Conservation (phyloP, 2,888 invertebrate species). For the Archips xylosteana region DNA sequence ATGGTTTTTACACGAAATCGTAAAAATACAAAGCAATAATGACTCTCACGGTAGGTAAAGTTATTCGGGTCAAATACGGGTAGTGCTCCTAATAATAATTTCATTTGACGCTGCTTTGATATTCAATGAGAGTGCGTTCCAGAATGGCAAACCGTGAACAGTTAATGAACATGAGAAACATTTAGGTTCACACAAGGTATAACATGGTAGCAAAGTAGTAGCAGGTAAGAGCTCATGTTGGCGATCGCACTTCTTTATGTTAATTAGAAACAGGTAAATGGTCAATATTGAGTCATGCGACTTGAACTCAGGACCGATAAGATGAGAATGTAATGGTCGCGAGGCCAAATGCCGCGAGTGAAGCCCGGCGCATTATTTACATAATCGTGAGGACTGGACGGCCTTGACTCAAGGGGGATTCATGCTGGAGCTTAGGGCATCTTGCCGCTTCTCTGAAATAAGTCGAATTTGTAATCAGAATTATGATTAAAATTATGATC, state of each 20-base stretch:
- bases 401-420: slow-evolving; percentile 60
- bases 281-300: slow-evolving; percentile 46
- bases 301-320: slow-evolving; percentile 47
- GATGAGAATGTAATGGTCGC: slow-evolving; percentile 53
- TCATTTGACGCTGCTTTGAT: slow-evolving; percentile 13
- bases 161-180: slow-evolving; percentile 26
- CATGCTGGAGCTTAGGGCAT: not conserved
- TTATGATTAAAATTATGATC: not conserved
- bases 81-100: slow-evolving; percentile 34
- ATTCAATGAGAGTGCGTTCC: slow-evolving; percentile 35
- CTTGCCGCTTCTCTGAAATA: not conserved
- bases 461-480: not conserved
- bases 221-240: slow-evolving; percentile 1
- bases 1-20: not conserved
- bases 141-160: slow-evolving; percentile 17
- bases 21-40: slow-evolving; percentile 12
- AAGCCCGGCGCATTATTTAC: slow-evolving; percentile 70
- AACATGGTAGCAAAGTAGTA: not conserved
- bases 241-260: slow-evolving; percentile 26
- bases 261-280: slow-evolving; percentile 31
- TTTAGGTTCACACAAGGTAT: slow-evolving; percentile 18
- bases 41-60: slow-evolving; percentile 30
- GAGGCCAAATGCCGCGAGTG: slow-evolving; percentile 48
- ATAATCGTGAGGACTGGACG: slow-evolving; percentile 74
- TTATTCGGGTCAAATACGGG: slow-evolving; percentile 26